Evolutionary conservation across 1,140 invertebrate genomes (phyloP).

Genomic region (Panagrolaimus sp.): DNA sequence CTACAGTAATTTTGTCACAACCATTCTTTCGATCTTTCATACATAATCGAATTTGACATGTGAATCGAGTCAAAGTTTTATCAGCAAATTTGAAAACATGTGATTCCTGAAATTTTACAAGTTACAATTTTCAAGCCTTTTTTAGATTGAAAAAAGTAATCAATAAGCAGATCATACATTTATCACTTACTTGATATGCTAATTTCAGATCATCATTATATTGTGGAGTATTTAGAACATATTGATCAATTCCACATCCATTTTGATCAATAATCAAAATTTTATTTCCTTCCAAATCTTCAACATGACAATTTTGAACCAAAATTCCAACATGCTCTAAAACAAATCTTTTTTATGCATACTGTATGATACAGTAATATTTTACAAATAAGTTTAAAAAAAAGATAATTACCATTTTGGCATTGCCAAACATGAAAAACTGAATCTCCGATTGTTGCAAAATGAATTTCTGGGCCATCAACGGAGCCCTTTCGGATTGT

Average conservation of each 20-base stretch:
- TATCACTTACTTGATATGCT: conserved; percentile 27
- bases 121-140: background rate
- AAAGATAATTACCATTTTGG: conserved; percentile 29
- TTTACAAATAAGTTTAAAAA: background rate
- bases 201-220: conserved; percentile 50
- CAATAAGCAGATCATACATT: conserved; percentile 20
- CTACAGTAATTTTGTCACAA: conserved; percentile 50
- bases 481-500: conserved; percentile 55
- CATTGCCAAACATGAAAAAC: conserved; percentile 59
- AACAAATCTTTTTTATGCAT: conserved; percentile 15
- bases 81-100: conserved; percentile 60
- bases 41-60: conserved; percentile 56
- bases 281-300: conserved; percentile 56
- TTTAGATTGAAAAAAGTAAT: conserved; percentile 20
- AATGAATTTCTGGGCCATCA: conserved; percentile 54
- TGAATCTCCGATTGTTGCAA: conserved; percentile 49
- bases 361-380: no score
- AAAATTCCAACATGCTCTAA: conserved; percentile 54
- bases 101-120: conserved; percentile 51
- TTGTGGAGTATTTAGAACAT: conserved; percentile 54
- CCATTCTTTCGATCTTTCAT: conserved; percentile 54
- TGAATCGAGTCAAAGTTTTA: conserved; percentile 58
- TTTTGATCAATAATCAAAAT: conserved; percentile 59
- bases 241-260: conserved; percentile 57
- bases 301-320: conserved; percentile 58